Conservation (phyloP, 2,113 vertebrate genomes). For the Bubo blakistoni region DNA sequence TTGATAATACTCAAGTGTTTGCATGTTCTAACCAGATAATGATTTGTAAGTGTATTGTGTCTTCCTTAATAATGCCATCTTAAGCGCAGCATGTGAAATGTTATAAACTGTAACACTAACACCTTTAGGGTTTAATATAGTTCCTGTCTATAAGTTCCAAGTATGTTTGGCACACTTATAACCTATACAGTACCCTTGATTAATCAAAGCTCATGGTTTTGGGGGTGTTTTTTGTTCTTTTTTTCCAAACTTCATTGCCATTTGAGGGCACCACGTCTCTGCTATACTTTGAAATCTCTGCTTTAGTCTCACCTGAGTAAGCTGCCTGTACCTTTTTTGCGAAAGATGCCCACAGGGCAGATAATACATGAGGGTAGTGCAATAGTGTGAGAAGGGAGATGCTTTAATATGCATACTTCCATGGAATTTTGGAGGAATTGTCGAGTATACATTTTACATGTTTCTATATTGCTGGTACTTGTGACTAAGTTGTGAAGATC, state of each 20-base stretch:
- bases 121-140: background rate
- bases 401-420: background rate
- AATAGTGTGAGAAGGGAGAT: background rate
- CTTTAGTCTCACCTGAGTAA: background rate
- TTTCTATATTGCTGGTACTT: background rate
- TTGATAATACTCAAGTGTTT: background rate
- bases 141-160: background rate
- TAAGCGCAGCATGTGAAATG: background rate
- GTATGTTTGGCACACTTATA: background rate
- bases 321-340: background rate
- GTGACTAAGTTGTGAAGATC: background rate
- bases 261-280: background rate
- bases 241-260: fast-evolving
- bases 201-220: background rate
- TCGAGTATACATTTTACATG: background rate
- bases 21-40: background rate
- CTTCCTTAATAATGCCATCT: background rate
- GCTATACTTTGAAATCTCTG: background rate
- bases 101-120: background rate
- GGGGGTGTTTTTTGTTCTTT: background rate
- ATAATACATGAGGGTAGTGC: background rate
- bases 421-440: background rate
- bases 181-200: background rate
- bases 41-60: background rate
- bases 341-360: background rate